Percentiles rank a stretch among this genome's conserved stretches.
These are phyloP conservation scores for Mermis nigrescens DNA, from an alignment of 2,888 invertebrate species.

Conservation along the genomic window DNA sequence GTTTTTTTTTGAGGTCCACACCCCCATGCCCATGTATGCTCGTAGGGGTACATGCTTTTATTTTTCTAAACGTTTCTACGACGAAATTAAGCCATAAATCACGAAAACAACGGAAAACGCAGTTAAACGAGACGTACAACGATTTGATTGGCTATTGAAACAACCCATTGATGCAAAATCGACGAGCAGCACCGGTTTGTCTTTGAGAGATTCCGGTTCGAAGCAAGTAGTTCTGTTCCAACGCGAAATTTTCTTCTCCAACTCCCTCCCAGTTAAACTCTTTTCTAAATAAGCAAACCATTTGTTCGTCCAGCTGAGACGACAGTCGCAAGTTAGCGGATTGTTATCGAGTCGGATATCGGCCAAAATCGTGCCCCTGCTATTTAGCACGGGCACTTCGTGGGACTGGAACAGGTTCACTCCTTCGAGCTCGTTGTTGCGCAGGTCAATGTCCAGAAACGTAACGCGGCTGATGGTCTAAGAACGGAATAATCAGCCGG, in stretches of 20 bases:
- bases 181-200: background rate
- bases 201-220: background rate
- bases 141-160: background rate
- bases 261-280: slow-evolving; percentile 2
- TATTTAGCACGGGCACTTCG: slow-evolving; percentile 1
- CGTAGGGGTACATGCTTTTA: too few relatives aligned
- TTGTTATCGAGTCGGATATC: slow-evolving; percentile 7
- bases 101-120: background rate
- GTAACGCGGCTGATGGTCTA: slow-evolving; percentile 8
- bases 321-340: slow-evolving; percentile 9
- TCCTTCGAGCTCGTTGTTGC: slow-evolving; percentile 4
- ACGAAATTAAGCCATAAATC: too few relatives aligned
- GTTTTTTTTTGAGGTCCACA: too few relatives aligned
- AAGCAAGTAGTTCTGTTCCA: background rate
- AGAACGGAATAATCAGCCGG: too few relatives aligned
- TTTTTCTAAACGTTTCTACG: too few relatives aligned
- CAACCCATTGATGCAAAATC: background rate
- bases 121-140: background rate
- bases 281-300: slow-evolving; percentile 8
- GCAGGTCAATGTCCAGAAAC: slow-evolving; percentile 8
- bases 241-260: background rate
- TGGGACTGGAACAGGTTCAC: slow-evolving; percentile 5
- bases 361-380: slow-evolving; percentile 11
- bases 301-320: slow-evolving; percentile 6
- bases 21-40: too few relatives aligned